phyloP scores from a whole-genome alignment of 2,113 vertebrate species.

The Paraplagusia blochii region DNA sequence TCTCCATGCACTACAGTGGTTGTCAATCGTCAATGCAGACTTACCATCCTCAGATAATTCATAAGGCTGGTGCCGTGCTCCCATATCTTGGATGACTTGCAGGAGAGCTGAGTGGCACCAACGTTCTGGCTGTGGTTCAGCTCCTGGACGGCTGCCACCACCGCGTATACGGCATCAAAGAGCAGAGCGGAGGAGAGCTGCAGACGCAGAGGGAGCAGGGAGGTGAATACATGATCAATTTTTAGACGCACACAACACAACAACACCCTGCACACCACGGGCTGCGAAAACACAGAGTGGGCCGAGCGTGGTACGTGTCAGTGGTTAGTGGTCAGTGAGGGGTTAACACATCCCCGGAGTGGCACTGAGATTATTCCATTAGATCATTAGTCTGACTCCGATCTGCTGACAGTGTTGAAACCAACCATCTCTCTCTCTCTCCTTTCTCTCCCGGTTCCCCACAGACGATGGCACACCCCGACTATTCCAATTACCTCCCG shows the following conservation, averaged over 20 bases:
- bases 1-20: no score
- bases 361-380: slow-evolving; percentile 62
- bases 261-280: slow-evolving; percentile 9
- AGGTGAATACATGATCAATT: slow-evolving; percentile 44
- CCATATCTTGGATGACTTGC: slow-evolving; percentile 97
- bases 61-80: slow-evolving; percentile 98
- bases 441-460: slow-evolving; percentile 52
- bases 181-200: slow-evolving; percentile 94
- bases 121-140: slow-evolving; percentile 97
- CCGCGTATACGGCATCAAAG: slow-evolving; percentile 90
- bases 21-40: slow-evolving; percentile 32
- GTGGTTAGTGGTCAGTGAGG: slow-evolving; percentile 42
- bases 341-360: slow-evolving; percentile 62
- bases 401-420: slow-evolving; percentile 64
- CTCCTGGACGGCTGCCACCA: slow-evolving; percentile 93
- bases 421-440: slow-evolving; percentile 28
- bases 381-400: slow-evolving; percentile 66
- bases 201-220: slow-evolving; percentile 12
- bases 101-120: slow-evolving; percentile 93
- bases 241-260: background rate
- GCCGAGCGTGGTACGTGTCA: slow-evolving; percentile 26
- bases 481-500: slow-evolving; percentile 62
- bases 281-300: slow-evolving; percentile 18
- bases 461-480: slow-evolving; percentile 58
- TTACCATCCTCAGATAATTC: slow-evolving; percentile 99